These are phyloP conservation scores for Diabrotica balteata DNA, from an alignment of 2,888 invertebrate species.

Conservation along the genomic window DNA sequence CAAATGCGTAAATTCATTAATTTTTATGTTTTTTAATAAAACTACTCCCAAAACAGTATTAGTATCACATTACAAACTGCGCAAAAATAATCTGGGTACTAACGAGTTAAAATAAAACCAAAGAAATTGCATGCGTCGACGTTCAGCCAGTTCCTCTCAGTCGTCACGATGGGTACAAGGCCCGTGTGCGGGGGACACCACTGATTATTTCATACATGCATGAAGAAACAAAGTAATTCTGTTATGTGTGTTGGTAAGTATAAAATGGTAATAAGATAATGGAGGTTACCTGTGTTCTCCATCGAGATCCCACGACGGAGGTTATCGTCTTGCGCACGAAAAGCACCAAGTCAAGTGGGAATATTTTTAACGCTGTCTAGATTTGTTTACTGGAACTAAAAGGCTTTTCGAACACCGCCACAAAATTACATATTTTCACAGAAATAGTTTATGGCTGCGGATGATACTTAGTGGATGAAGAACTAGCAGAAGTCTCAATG, in stretches of 20 bases:
- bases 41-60: too few species aligned
- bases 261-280: constrained; percentile 27
- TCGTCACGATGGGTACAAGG: not conserved
- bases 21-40: too few species aligned
- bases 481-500: too few species aligned
- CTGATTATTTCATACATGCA: constrained; percentile 28
- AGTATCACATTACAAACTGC: too few species aligned
- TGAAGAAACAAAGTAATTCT: constrained; percentile 31
- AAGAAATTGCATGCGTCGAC: not conserved
- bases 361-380: constrained; percentile 10
- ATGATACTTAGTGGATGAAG: not conserved
- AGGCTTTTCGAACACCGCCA: too few species aligned
- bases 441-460: too few species aligned
- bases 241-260: constrained; percentile 19
- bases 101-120: not conserved
- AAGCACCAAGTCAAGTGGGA: constrained; percentile 10
- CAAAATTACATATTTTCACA: too few species aligned
- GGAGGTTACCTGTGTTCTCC: constrained; percentile 14
- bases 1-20: too few species aligned
- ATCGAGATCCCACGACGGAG: constrained; percentile 17
- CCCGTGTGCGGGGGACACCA: not conserved
- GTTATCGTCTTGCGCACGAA: constrained; percentile 18
- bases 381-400: too few species aligned
- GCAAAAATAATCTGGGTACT: too few species aligned
- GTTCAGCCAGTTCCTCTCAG: not conserved